phyloP scores from a whole-genome alignment of 1,140 invertebrate species.

The Drosophila sulfurigaster region DNA sequence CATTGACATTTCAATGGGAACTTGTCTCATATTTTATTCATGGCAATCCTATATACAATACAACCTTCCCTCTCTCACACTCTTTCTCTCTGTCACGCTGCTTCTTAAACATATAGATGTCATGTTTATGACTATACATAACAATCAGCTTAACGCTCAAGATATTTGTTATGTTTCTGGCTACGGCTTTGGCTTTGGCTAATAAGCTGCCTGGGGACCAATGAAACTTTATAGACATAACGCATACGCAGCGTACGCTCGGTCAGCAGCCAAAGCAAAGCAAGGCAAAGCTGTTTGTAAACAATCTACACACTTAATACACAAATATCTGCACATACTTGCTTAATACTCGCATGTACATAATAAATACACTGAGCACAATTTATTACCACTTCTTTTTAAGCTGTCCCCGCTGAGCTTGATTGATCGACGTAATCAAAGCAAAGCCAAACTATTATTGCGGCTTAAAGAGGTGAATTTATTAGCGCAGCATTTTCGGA shows the following conservation, averaged over 20 bases:
- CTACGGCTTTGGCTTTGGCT: neutral
- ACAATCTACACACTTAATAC: slow-evolving; percentile 31
- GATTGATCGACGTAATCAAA: neutral
- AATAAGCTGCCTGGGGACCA: slow-evolving; percentile 35
- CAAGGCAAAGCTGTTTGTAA: slow-evolving; percentile 21
- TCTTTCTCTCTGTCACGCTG: neutral
- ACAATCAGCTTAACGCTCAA: too few relatives aligned
- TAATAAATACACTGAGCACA: slow-evolving; percentile 7
- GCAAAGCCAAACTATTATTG: neutral
- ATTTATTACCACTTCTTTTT: neutral
- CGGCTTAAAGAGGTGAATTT: too few relatives aligned
- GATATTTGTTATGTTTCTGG: too few relatives aligned
- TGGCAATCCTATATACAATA: slow-evolving; percentile 4
- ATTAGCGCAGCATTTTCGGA: too few relatives aligned
- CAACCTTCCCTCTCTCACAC: neutral
- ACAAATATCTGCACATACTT: slow-evolving; percentile 7
- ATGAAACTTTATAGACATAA: slow-evolving; percentile 40
- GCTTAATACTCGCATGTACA: slow-evolving; percentile 11
- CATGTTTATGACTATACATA: slow-evolving; percentile 1
- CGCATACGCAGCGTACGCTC: slow-evolving; percentile 26
- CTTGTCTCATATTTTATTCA: slow-evolving; percentile 12
- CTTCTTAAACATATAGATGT: neutral
- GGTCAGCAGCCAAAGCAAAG: slow-evolving; percentile 3
- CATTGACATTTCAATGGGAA: slow-evolving; percentile 63
- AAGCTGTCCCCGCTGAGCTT: neutral